phyloP scores from a whole-genome alignment of 2,113 vertebrate species.

The Ancistrus triradiatus region DNA sequence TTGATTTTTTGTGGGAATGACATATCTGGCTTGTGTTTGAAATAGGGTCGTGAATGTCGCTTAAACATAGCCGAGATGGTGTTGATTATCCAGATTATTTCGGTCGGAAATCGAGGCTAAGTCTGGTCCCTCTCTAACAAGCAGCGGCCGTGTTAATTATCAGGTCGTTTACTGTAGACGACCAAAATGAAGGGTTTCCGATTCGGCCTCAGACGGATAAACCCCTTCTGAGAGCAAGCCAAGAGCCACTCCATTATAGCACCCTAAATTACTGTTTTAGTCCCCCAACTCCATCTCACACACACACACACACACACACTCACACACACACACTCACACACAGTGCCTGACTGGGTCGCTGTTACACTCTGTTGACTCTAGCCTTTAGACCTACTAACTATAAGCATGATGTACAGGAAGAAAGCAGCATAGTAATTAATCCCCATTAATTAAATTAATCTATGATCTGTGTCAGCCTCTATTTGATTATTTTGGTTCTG shows the following conservation, averaged over 20 bases:
- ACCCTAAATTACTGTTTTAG: constrained; percentile 60
- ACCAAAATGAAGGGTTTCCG: constrained; percentile 42
- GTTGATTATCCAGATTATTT: too few species aligned
- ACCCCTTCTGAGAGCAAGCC: constrained; percentile 33
- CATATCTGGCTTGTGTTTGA: neutral
- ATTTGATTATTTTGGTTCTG: too few species aligned
- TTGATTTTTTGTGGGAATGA: neutral
- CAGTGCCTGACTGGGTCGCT: too few species aligned
- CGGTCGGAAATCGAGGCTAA: neutral
- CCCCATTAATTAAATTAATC: too few species aligned
- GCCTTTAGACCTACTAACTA: too few species aligned
- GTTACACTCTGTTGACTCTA: too few species aligned
- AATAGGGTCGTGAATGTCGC: too few species aligned
- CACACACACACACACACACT: constrained; percentile 15
- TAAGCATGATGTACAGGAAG: too few species aligned
- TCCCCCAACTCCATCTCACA: constrained; percentile 49
- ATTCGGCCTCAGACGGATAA: constrained; percentile 36
- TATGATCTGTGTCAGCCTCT: too few species aligned
- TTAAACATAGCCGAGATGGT: too few species aligned
- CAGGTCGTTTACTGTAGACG: constrained; percentile 43
- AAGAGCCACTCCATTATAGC: constrained; percentile 39
- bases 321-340: constrained; percentile 33
- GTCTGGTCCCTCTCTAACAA: neutral
- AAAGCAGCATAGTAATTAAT: too few species aligned
- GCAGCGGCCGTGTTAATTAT: constrained; percentile 33